Evolutionary conservation across 1,140 invertebrate species (phyloP).

Genomic region (Drosophila subpulchrella): DNA sequence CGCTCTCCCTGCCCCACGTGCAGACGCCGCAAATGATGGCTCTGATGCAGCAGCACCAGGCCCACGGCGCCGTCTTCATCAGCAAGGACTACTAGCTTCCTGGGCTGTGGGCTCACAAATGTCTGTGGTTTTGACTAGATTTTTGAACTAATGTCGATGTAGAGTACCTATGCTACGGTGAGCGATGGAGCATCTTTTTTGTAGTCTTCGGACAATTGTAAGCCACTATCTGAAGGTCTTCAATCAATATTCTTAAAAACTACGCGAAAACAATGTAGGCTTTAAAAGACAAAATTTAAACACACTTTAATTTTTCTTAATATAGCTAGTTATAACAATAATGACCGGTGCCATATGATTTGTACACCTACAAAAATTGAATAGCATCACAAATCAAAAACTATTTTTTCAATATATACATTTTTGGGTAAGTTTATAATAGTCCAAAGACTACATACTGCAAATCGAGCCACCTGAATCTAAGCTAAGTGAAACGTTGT

Average conservation of each 20-base stretch:
- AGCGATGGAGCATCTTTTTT: not conserved
- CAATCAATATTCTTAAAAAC: not conserved
- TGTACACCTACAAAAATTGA: not conserved
- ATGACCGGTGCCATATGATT: not conserved
- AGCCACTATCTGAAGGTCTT: not conserved
- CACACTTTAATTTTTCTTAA: too few relatives aligned
- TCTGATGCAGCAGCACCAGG: constrained; percentile 67
- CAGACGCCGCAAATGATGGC: constrained; percentile 71
- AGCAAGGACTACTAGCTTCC: constrained; percentile 65
- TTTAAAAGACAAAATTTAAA: not conserved
- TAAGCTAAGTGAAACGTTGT: constrained; percentile 58
- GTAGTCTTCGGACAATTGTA: constrained; percentile 1
- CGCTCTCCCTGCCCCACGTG: constrained; percentile 48
- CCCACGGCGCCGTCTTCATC: constrained; percentile 58
- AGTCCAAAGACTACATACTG: constrained; percentile 8
- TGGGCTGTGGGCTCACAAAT: constrained; percentile 19
- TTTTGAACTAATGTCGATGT: constrained; percentile 32
- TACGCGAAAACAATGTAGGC: not conserved
- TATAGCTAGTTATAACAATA: not conserved
- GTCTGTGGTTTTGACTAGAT: constrained; percentile 17
- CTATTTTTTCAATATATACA: not conserved
- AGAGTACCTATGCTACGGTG: constrained; percentile 28
- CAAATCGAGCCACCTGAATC: constrained; percentile 38
- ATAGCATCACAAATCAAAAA: not conserved
- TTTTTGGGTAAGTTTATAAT: constrained; percentile 1